Conservation (phyloP, 1,140 invertebrate species). For the Drosophila sulfurigaster region DNA sequence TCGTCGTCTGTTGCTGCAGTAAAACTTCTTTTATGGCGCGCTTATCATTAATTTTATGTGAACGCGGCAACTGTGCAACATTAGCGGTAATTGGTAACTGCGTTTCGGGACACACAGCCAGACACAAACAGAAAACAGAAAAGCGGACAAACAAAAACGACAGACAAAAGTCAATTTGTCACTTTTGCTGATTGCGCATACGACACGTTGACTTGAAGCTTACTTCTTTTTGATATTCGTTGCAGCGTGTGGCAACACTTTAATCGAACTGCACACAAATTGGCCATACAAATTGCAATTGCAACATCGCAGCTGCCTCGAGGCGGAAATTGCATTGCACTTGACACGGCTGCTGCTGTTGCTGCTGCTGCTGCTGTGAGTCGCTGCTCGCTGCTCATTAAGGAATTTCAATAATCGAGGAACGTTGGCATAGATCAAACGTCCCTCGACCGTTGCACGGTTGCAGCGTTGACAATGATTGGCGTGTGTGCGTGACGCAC, state of each 20-base stretch:
- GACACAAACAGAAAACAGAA: constrained; percentile 9
- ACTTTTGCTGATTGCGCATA: constrained; percentile 58
- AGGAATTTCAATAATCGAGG: constrained; percentile 79
- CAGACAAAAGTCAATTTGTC: constrained; percentile 61
- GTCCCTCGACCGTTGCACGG: constrained; percentile 9
- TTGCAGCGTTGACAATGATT: constrained; percentile 69
- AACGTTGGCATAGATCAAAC: constrained; percentile 68
- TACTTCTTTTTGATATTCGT: background rate
- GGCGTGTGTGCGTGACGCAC: constrained; percentile 68
- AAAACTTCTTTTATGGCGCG: constrained; percentile 81
- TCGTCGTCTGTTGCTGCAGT: constrained; percentile 64
- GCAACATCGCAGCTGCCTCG: constrained; percentile 17
- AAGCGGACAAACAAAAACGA: constrained; percentile 32
- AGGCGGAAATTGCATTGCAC: constrained; percentile 72
- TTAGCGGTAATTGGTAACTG: constrained; percentile 82
- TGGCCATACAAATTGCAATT: constrained; percentile 46
- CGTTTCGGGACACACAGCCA: constrained; percentile 27
- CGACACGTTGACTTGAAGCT: constrained; percentile 24
- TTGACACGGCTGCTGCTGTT: constrained; percentile 31
- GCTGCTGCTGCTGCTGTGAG: background rate
- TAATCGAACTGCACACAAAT: constrained; percentile 72
- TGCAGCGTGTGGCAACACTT: constrained; percentile 33
- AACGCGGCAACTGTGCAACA: constrained; percentile 79
- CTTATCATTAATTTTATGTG: constrained; percentile 83
- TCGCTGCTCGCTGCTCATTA: constrained; percentile 63